phyloP scores from a whole-genome alignment of 2,113 vertebrate genomes.

The Leucopsar rothschildi region DNA sequence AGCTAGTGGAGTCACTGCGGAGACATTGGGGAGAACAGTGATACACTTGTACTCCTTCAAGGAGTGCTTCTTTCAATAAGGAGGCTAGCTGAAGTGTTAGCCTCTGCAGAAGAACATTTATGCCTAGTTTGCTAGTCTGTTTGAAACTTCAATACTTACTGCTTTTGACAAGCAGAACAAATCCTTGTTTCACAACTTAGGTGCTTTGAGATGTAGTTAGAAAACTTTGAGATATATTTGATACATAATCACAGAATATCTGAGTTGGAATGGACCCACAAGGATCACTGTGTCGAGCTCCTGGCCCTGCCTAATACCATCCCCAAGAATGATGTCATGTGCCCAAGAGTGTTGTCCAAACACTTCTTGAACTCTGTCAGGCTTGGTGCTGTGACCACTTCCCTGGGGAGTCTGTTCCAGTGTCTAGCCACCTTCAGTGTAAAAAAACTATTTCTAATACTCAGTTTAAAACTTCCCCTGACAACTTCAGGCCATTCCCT shows the following conservation, averaged over 20 bases:
- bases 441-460: not conserved
- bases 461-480: not conserved
- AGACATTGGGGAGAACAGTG: not conserved
- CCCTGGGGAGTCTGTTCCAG: not conserved
- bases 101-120: not conserved
- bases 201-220: not conserved
- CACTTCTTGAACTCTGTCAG: not conserved
- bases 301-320: not conserved
- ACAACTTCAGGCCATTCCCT: not conserved
- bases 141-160: not conserved
- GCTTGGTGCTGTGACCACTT: not conserved
- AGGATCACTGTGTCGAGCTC: not conserved
- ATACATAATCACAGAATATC: not conserved
- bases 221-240: not conserved
- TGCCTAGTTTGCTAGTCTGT: not conserved
- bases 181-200: not conserved
- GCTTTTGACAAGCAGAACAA: not conserved
- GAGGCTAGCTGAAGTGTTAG: not conserved
- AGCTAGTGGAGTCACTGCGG: not conserved
- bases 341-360: not conserved
- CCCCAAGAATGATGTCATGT: not conserved
- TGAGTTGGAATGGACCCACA: not conserved
- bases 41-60: not conserved
- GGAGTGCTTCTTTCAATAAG: not conserved
- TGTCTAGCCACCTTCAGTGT: not conserved